phyloP scores from a whole-genome alignment of 2,888 invertebrate species.

The Linyphia triangularis region DNA sequence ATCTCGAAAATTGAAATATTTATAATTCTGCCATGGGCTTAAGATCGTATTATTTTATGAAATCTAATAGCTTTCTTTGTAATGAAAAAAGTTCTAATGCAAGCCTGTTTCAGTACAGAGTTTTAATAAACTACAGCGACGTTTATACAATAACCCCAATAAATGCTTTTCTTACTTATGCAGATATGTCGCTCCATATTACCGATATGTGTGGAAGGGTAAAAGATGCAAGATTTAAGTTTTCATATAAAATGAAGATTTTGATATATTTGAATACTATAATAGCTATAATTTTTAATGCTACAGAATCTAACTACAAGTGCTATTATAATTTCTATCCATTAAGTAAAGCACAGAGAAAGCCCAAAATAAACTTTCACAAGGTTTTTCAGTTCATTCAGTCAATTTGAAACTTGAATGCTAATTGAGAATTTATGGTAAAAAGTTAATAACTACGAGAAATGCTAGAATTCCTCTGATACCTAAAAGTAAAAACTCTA shows the following conservation, averaged over 20 bases:
- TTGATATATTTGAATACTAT: constrained; percentile 1
- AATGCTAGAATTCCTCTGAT: not conserved
- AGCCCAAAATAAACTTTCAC: constrained; percentile 2
- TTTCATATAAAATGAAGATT: constrained; percentile 47
- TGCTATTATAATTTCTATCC: constrained; percentile 24
- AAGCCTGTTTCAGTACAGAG: not conserved
- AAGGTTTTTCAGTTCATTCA: not conserved
- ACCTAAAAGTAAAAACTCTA: not conserved
- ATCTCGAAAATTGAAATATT: not conserved
- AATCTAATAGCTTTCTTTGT: no score
- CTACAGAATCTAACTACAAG: constrained; percentile 31
- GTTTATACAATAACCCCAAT: not conserved
- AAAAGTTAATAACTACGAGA: constrained; percentile 14
- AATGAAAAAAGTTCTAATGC: constrained; percentile 21
- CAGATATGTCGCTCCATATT: constrained; percentile 33
- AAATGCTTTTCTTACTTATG: not conserved
- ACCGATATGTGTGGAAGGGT: constrained; percentile 37
- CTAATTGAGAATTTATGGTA: not conserved
- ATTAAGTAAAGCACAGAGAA: constrained; percentile 32
- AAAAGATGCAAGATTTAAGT: constrained; percentile 20
- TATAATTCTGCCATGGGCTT: not conserved
- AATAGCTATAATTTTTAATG: constrained; percentile 18
- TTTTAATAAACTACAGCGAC: constrained; percentile 33
- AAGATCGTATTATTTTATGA: not conserved
- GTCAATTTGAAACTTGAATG: constrained; percentile 16